phyloP scores from a whole-genome alignment of 2,113 vertebrate genomes.

The Trogon melanurus region DNA sequence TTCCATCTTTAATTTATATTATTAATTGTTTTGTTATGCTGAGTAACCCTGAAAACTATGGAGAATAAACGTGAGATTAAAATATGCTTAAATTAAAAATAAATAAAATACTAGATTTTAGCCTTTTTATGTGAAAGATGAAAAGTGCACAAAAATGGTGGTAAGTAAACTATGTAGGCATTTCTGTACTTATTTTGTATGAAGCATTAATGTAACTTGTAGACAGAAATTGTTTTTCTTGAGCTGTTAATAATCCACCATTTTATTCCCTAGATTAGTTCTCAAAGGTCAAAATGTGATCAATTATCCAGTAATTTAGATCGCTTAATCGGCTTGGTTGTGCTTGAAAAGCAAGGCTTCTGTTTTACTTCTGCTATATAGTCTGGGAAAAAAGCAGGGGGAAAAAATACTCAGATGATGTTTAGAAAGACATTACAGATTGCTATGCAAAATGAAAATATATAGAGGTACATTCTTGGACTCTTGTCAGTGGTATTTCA shows the following conservation, averaged over 20 bases:
- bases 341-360: slow-evolving; percentile 53
- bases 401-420: not conserved
- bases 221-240: slow-evolving; percentile 49
- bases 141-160: not conserved
- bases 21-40: not conserved
- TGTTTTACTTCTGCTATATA: slow-evolving; percentile 30
- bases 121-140: not conserved
- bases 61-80: not conserved
- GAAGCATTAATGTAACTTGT: not conserved
- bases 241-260: slow-evolving; percentile 60
- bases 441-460: not conserved
- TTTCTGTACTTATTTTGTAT: slow-evolving; percentile 19
- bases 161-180: not conserved
- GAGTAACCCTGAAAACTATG: too few species aligned
- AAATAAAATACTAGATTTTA: not conserved
- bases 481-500: not conserved
- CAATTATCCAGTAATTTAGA: slow-evolving; percentile 65
- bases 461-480: not conserved
- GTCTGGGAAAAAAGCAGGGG: not conserved
- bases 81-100: not conserved
- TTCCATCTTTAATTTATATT: not conserved
- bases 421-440: not conserved
- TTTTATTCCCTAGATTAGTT: slow-evolving; percentile 73
- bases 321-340: slow-evolving; percentile 67
- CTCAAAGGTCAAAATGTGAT: slow-evolving; percentile 75